Percentiles rank a stretch among this genome's conserved stretches.
Evolutionary conservation across 2,797 vertebrate genomes (phyloP).

Genomic region (Rhinophrynus dorsalis): DNA sequence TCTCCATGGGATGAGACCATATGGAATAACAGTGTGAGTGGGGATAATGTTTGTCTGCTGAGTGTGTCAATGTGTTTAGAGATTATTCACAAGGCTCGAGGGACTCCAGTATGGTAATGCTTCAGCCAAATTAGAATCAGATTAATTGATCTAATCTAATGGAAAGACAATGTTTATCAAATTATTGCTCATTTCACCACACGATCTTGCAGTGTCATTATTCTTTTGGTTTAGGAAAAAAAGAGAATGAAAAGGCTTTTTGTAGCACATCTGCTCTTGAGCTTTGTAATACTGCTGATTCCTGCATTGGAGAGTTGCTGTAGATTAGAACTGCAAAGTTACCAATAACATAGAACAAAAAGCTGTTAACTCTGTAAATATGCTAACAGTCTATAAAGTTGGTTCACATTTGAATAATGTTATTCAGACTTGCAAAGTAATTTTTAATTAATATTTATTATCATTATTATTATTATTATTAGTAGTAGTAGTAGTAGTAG

Average conservation of each 20-base stretch:
- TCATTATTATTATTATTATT: too few relatives aligned
- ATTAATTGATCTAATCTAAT: slow-evolving; percentile 89
- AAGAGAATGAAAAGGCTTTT: slow-evolving; percentile 67
- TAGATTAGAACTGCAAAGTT: slow-evolving; percentile 62
- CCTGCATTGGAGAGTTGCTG: slow-evolving; percentile 54
- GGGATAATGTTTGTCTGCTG: slow-evolving; percentile 80
- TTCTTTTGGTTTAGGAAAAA: slow-evolving; percentile 67
- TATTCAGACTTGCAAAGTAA: slow-evolving; percentile 53
- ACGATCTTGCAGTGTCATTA: slow-evolving; percentile 76
- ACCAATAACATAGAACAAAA: slow-evolving; percentile 66
- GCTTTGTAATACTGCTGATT: slow-evolving; percentile 56
- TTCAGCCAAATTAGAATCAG: slow-evolving; percentile 87
- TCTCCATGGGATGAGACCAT: slow-evolving; percentile 81
- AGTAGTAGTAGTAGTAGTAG: too few relatives aligned
- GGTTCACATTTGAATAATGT: slow-evolving; percentile 58
- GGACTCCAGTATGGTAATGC: slow-evolving; percentile 76
- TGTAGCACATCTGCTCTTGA: slow-evolving; percentile 73
- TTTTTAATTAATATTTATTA: too few relatives aligned
- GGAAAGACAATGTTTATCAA: slow-evolving; percentile 85
- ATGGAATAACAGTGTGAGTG: slow-evolving; percentile 78
- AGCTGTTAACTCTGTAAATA: slow-evolving; percentile 63
- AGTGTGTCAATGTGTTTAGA: slow-evolving; percentile 79
- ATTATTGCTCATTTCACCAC: slow-evolving; percentile 79
- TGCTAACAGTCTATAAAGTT: slow-evolving; percentile 47
- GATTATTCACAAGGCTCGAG: slow-evolving; percentile 78